Percentiles rank a stretch among this genome's conserved stretches.
phyloP scores from a whole-genome alignment of 2,113 vertebrate genomes.

The Zosterops hypoxanthus region DNA sequence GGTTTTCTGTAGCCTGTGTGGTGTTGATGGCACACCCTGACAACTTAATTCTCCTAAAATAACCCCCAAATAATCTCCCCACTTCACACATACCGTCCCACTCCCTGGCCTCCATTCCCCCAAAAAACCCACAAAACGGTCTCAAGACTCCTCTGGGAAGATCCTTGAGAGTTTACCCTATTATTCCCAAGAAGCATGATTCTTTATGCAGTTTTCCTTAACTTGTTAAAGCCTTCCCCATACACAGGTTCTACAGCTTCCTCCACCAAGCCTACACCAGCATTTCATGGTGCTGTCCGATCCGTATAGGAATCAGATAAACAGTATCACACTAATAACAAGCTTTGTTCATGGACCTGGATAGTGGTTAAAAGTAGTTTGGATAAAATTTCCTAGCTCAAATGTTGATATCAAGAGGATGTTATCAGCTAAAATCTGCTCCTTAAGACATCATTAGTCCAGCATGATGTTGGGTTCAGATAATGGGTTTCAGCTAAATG shows the following conservation, averaged over 20 bases:
- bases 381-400: not conserved
- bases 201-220: not conserved
- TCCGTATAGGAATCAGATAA: not conserved
- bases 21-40: not conserved
- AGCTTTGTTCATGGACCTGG: not conserved
- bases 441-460: not conserved
- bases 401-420: not conserved
- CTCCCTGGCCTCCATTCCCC: fast-evolving
- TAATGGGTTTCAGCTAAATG: not conserved
- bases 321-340: not conserved
- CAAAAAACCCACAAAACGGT: not conserved
- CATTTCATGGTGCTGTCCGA: not conserved
- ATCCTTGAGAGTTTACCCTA: not conserved
- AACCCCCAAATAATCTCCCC: not conserved
- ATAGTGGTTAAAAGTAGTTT: not conserved
- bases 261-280: not conserved
- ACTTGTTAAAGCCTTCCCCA: not conserved
- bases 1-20: not conserved
- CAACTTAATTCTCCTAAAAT: not conserved
- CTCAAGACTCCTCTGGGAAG: not conserved
- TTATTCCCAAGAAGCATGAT: not conserved
- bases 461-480: not conserved
- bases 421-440: not conserved
- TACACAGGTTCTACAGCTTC: not conserved
- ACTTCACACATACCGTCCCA: not conserved